A percentile compares a stretch with the other conserved stretches of the same genome.
phyloP scores from a whole-genome alignment of 2,113 vertebrate genomes.

The Pelmatolapia mariae region DNA sequence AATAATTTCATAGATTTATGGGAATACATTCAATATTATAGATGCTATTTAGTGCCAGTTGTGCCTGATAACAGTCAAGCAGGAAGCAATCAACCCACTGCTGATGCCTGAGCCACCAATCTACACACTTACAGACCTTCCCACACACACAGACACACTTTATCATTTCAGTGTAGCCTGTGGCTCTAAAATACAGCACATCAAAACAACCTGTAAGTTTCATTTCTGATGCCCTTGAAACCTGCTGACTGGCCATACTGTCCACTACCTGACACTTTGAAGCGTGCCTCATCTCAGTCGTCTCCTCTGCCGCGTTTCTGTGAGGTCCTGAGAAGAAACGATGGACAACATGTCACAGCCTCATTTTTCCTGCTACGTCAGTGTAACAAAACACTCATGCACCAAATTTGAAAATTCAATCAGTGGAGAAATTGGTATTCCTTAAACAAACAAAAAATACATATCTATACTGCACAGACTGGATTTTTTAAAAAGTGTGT shows the following conservation, averaged over 20 bases:
- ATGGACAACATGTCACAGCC: not conserved
- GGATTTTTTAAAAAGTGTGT: not conserved
- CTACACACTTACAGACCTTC: not conserved
- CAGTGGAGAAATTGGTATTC: not conserved
- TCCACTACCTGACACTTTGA: conserved; percentile 51
- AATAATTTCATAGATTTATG: not conserved
- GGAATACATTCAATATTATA: not conserved
- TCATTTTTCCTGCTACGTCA: not conserved
- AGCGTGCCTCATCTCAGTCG: conserved; percentile 24
- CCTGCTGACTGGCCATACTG: conserved; percentile 57
- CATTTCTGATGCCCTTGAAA: conserved; percentile 47
- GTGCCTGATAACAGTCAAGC: conserved; percentile 27
- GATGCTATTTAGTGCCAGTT: not conserved
- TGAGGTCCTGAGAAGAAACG: conserved; percentile 8
- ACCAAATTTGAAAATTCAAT: not conserved
- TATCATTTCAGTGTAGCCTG: conserved; percentile 61
- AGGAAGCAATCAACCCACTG: conserved; percentile 41
- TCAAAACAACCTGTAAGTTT: conserved; percentile 61
- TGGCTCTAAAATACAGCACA: conserved; percentile 66
- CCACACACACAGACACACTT: conserved; percentile 14
- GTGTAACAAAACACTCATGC: not conserved
- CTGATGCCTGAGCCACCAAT: conserved; percentile 35
- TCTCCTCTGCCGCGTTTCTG: not conserved
- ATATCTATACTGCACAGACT: not conserved
- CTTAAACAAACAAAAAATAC: not conserved